Evolutionary conservation across 2,797 vertebrate genomes (phyloP), one percentile per base, ranked within the genome.

Genomic region (Orientallactaga sibirica): DNA sequence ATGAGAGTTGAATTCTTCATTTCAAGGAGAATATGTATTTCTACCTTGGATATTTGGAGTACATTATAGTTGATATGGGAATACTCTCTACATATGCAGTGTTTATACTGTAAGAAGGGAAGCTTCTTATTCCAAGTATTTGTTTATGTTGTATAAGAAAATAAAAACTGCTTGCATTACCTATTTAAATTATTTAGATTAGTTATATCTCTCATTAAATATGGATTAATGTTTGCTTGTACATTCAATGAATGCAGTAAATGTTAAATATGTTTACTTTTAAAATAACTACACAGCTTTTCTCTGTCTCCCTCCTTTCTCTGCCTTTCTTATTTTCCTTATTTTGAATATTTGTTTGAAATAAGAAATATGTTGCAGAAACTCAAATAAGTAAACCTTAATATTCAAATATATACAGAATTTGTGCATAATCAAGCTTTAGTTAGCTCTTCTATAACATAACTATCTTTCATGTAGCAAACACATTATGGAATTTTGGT

Each of bases 151-250:
- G 52, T 64, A 29, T 78, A 67, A 78, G 24, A 80, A 95, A 97
- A 88, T 87, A 76, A 95, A 96, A 92, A 89, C 64, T 83, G 10
- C 22, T 87, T 88, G 12, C 10, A n/a, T 92, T 94, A 64, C 20
- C 88, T 93, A 86, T 55, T 90, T 87, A 94, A 94, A 90, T 95
- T 91, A 86, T 85, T 91, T 93, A 91, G 14, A 76, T 91, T n/a
- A 95, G 88, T 94, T 94, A 83, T 93, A 70, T 93, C 81, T 58
- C 5, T 2, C 70, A 78, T 88, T 70, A 94, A 96, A 75, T 90
- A 92, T 94, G 27, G 79, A 90, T 86, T 85, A 3, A 94, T 86
- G n/a, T 84, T 95, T 88, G 10, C 41, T 86, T 70, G n/a, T 29
- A 85, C 18, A 86, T 64, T 88, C 18, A 91, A 74, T 68, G 71